Evolutionary conservation across 2,797 vertebrate species (phyloP).

Genomic region (Pseudochirops corinnae): DNA sequence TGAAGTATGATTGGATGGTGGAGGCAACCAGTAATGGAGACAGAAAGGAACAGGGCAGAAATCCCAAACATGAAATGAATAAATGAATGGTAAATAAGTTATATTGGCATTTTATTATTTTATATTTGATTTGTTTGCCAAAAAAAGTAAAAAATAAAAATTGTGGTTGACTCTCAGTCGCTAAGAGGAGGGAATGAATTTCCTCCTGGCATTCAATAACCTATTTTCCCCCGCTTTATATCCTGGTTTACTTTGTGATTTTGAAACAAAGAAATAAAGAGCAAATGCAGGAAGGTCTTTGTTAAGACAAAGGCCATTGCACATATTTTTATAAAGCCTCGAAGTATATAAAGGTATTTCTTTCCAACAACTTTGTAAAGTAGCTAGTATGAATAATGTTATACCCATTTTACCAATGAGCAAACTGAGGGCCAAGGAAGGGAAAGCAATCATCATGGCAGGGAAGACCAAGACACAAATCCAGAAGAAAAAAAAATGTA

Average conservation of each 20-base stretch:
- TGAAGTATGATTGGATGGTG: neutral
- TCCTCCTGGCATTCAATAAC: neutral
- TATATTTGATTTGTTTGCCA: neutral
- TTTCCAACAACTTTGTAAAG: neutral
- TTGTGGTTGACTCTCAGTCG: neutral
- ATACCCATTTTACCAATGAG: neutral
- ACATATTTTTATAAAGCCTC: neutral
- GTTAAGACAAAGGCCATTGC: neutral
- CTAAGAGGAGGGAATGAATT: neutral
- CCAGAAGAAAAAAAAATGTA: too few species aligned
- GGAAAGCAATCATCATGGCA: neutral
- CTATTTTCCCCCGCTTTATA: neutral
- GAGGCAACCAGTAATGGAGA: neutral
- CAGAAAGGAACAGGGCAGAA: neutral
- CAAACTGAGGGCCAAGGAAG: neutral
- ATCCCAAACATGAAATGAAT: neutral
- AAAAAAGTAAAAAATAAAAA: neutral
- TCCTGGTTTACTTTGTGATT: neutral
- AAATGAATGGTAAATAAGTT: neutral
- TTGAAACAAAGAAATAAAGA: neutral
- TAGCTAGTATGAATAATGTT: neutral
- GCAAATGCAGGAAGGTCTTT: neutral
- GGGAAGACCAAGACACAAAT: too few species aligned
- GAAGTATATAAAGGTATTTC: neutral
- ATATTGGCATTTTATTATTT: neutral